Conservation (phyloP, 2,797 vertebrate genomes). For the Argentina silus region DNA sequence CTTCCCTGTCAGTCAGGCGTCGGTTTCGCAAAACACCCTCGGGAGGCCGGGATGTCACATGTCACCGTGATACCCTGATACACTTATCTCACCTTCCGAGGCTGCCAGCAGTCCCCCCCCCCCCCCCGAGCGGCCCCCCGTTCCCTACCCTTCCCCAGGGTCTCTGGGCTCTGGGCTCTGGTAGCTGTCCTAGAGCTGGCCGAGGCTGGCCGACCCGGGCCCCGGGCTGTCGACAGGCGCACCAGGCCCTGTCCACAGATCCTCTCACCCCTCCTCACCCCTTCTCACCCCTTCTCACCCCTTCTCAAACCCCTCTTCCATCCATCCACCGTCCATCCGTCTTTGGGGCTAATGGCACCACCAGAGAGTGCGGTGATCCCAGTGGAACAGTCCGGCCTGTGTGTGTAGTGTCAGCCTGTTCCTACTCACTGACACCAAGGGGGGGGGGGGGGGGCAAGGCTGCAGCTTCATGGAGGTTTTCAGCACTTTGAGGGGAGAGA, state of each 20-base stretch:
- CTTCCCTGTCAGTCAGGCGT: neutral
- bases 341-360: slow-evolving; percentile 50
- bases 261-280: neutral
- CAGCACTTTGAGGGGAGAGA: slow-evolving; percentile 43
- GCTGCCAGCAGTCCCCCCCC: neutral
- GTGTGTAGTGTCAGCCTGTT: slow-evolving; percentile 44
- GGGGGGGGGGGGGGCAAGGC: slow-evolving; percentile 15
- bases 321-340: slow-evolving; percentile 47
- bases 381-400: slow-evolving; percentile 38
- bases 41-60: too few relatives aligned
- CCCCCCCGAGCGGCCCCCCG: neutral
- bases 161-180: too few relatives aligned
- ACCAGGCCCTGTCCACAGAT: neutral
- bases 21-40: too few relatives aligned
- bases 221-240: neutral
- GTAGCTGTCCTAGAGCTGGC: too few relatives aligned
- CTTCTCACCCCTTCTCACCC: neutral
- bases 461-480: slow-evolving; percentile 41
- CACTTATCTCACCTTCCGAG: neutral
- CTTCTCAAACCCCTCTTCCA: neutral
- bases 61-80: neutral
- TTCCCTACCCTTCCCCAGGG: too few relatives aligned
- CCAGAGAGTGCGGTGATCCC: slow-evolving; percentile 53
- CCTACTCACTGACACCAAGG: slow-evolving; percentile 42
- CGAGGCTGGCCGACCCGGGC: neutral